phyloP scores from a whole-genome alignment of 2,888 invertebrate genomes.

The Folsomia manolachei region DNA sequence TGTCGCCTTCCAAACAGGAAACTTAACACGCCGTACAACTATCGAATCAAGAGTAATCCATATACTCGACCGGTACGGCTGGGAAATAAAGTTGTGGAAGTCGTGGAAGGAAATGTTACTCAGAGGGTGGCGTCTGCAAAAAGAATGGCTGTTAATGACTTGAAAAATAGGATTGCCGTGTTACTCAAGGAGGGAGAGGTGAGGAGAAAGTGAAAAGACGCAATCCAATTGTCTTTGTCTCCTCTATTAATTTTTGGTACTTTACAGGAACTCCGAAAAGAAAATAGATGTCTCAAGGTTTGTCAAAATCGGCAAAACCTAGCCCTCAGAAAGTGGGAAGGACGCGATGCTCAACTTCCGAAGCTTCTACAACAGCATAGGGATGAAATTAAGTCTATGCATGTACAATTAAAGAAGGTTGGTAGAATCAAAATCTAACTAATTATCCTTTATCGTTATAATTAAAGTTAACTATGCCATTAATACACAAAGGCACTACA shows the following conservation, averaged over 20 bases:
- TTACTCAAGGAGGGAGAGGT: conserved; percentile 30
- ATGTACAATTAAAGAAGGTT: conserved; percentile 30
- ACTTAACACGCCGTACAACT: background rate
- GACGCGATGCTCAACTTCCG: conserved; percentile 37
- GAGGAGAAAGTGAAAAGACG: background rate
- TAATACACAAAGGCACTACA: conserved; percentile 17
- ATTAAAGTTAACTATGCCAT: background rate
- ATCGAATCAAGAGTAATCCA: background rate
- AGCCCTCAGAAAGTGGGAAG: conserved; percentile 39
- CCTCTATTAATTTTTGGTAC: background rate
- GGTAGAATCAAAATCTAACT: background rate
- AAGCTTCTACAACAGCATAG: conserved; percentile 34
- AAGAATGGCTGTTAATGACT: conserved; percentile 34
- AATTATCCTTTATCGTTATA: no score
- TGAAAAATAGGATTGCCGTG: conserved; percentile 33
- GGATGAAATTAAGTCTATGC: conserved; percentile 33
- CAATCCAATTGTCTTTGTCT: background rate
- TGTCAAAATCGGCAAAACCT: conserved; percentile 37
- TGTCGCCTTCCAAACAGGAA: background rate
- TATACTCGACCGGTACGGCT: conserved; percentile 14
- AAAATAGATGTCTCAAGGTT: conserved; percentile 33
- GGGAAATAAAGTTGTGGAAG: conserved; percentile 13
- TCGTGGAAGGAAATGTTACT: conserved; percentile 18
- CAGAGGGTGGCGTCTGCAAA: conserved; percentile 36
- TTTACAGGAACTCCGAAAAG: conserved; percentile 30